Conservation (phyloP, 2,888 invertebrate genomes). For the Eristalinus sepulchralis region DNA sequence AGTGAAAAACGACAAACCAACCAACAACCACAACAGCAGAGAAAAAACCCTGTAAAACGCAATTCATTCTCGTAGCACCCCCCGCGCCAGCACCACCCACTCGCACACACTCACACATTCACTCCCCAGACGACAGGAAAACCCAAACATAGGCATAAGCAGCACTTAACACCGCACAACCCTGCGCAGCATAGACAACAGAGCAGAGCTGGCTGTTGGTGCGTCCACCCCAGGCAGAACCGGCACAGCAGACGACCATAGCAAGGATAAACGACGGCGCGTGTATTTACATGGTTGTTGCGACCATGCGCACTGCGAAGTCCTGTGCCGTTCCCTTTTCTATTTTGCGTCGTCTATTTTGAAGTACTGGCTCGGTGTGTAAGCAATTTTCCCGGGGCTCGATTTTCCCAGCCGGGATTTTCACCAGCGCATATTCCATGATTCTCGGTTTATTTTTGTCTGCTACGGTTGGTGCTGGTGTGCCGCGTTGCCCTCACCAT, state of each 20-base stretch:
- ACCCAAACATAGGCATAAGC: slow-evolving; percentile 2
- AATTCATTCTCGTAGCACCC: slow-evolving; percentile 24
- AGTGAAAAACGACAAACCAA: slow-evolving; percentile 9
- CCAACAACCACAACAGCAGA: background rate
- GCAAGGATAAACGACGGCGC: slow-evolving; percentile 29
- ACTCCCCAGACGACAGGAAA: slow-evolving; percentile 15
- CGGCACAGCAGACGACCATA: slow-evolving; percentile 17
- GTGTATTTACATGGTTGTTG: slow-evolving; percentile 10
- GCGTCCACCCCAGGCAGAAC: background rate
- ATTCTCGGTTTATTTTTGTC: too few relatives aligned
- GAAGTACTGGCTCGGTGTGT: slow-evolving; percentile 34
- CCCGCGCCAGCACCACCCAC: background rate
- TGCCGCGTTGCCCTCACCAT: slow-evolving; percentile 28
- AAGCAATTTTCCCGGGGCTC: slow-evolving; percentile 68
- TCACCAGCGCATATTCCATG: background rate
- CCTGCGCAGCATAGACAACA: slow-evolving; percentile 31
- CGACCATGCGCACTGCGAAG: slow-evolving; percentile 34
- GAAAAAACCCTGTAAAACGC: slow-evolving; percentile 37
- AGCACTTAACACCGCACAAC: slow-evolving; percentile 1
- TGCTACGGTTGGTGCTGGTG: too few relatives aligned
- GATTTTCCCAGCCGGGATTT: slow-evolving; percentile 50
- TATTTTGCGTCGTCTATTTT: slow-evolving; percentile 32
- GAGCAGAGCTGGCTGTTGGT: background rate
- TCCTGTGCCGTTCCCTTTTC: slow-evolving; percentile 4
- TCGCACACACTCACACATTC: slow-evolving; percentile 11